Evolutionary conservation across 2,888 invertebrate genomes (phyloP), one percentile per base, ranked within the genome.

Genomic region (Abrostola tripartita): DNA sequence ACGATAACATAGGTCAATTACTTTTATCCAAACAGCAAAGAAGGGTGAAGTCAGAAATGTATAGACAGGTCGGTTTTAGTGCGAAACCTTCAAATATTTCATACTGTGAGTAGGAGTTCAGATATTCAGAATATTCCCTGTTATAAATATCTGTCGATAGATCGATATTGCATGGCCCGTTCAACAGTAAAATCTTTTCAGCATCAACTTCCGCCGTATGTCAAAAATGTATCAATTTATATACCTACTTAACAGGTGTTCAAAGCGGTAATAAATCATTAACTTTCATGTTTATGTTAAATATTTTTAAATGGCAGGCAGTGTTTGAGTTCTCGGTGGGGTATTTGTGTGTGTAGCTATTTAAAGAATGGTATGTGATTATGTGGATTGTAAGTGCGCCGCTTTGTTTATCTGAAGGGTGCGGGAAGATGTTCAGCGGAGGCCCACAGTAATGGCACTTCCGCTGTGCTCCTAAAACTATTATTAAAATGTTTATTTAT

Each of bases 331-430:
- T 50, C 36, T 76, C 80, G 70, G 71, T 68, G 78, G 71, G 71
- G 79, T 79, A 81, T 71, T 65, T 76, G 75, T 81, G 81, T 76
- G 81, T 65, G 71, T 76, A 71, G 81, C 87, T 94, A 93, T 93
- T 92, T 94, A 86, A 69, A 85, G 90, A 88, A 82, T 81, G 85
- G 88, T 85, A 88, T 88, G 86, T 85, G 83, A 84, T 70, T 81
- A 87, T 88, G 85, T 85, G 82, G 85, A 73, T 80, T 88, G 83
- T 88, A 89, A 91, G 90, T 91, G 88, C 89, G 86, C 79, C 81
- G 85, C 87, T 87, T 87, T 91, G 90, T 93, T 91, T 91, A 93
- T 90, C 83, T 81, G 84, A 87, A 87, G 90, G 91, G 88, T 88
- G 87, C 85, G 86, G 85, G 76, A 82, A 82, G 85, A 88, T 87